A percentile compares a stretch with the other conserved stretches of the same genome.
phyloP scores from a whole-genome alignment of 2,888 invertebrate genomes.

The Hedya salicella region DNA sequence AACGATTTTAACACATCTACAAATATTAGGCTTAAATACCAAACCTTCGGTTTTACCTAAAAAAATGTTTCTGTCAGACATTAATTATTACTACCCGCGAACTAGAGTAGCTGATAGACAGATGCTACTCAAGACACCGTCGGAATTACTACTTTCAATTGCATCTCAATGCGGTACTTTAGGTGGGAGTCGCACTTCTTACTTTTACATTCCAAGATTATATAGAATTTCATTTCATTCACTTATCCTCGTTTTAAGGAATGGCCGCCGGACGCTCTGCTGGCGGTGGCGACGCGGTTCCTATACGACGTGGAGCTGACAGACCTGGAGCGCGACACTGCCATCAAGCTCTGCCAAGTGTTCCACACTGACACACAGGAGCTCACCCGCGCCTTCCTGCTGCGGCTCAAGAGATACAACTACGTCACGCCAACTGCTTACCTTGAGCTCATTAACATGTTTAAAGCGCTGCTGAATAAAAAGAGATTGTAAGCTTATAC shows the following conservation, averaged over 20 bases:
- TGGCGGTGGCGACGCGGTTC: slow-evolving; percentile 94
- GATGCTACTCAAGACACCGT: no score
- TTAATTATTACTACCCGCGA: no score
- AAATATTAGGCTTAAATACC: no score
- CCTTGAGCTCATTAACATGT: slow-evolving; percentile 95
- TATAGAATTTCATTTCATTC: no score
- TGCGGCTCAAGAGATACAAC: slow-evolving; percentile 88
- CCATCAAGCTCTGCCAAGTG: slow-evolving; percentile 94
- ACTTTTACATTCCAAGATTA: not conserved
- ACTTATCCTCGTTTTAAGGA: slow-evolving; percentile 79
- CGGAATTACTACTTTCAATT: no score
- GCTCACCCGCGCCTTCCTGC: slow-evolving; percentile 87
- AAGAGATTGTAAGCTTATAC: slow-evolving; percentile 88
- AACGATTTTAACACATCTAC: no score
- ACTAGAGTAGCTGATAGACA: no score
- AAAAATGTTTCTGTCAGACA: no score
- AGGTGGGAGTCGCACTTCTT: no score
- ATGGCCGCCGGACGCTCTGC: slow-evolving; percentile 97
- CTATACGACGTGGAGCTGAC: slow-evolving; percentile 92
- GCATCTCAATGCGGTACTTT: no score
- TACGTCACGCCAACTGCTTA: slow-evolving; percentile 98
- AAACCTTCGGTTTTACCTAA: no score
- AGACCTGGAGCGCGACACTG: slow-evolving; percentile 89
- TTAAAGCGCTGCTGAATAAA: slow-evolving; percentile 90
- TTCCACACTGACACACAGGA: slow-evolving; percentile 94